Percentiles rank a stretch among this genome's conserved stretches.
These are phyloP conservation scores for Pluvialis apricaria DNA, from an alignment of 2,113 vertebrate species.

Conservation along the genomic window DNA sequence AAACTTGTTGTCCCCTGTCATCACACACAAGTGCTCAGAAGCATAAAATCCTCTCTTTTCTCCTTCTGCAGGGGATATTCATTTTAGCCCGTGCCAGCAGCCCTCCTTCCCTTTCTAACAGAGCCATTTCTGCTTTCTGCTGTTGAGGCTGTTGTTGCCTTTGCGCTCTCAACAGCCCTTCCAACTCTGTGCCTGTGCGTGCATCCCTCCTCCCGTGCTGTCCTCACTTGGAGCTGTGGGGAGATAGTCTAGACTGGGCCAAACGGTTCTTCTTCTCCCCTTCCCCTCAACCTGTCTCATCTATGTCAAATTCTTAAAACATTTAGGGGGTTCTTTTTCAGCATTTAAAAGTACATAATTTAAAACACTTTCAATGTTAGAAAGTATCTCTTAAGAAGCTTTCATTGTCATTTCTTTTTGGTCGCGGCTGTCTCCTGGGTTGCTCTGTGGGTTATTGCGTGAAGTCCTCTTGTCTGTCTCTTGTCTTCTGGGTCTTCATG, in stretches of 20 bases:
- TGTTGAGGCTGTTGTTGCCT: neutral
- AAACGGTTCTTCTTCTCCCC: neutral
- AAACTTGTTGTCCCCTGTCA: neutral
- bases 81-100: neutral
- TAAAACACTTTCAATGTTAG: neutral
- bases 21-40: neutral
- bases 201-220: neutral
- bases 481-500: neutral
- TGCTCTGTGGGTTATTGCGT: neutral
- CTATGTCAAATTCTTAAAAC: neutral
- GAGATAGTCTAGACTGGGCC: neutral
- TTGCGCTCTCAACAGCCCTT: neutral
- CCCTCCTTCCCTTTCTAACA: neutral
- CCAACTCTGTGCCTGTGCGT: neutral
- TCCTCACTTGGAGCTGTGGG: neutral
- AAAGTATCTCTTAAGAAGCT: neutral
- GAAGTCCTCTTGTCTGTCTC: neutral
- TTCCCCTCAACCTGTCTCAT: neutral
- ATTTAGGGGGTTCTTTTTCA: neutral
- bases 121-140: neutral
- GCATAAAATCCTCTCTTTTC: neutral
- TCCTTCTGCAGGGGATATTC: neutral
- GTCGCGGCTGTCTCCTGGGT: neutral
- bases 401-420: neutral
- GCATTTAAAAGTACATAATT: neutral